Conservation (phyloP, 2,888 invertebrate genomes). For the Andrena fulva region DNA sequence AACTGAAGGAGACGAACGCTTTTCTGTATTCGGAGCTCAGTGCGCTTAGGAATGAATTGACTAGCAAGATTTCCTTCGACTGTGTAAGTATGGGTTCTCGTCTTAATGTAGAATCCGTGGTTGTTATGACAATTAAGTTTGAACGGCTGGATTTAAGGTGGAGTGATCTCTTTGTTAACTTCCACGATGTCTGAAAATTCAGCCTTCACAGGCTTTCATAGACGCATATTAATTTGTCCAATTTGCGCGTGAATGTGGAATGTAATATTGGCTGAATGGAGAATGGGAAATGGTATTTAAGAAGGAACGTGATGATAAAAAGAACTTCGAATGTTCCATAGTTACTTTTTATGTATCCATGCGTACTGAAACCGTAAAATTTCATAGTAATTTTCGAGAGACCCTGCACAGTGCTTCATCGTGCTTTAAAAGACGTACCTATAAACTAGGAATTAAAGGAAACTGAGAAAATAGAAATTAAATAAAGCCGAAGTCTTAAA, state of each 20-base stretch:
- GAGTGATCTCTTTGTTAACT: too few relatives aligned
- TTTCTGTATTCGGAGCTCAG: constrained; percentile 76
- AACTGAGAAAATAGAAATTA: neutral
- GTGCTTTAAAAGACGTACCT: neutral
- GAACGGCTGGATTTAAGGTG: too few relatives aligned
- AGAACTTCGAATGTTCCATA: too few relatives aligned
- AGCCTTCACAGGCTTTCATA: too few relatives aligned
- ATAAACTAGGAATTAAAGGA: neutral
- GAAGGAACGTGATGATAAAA: too few relatives aligned
- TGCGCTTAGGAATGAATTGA: constrained; percentile 75
- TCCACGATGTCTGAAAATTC: too few relatives aligned
- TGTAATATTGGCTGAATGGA: neutral
- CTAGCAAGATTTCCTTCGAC: constrained; percentile 67
- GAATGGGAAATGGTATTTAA: too few relatives aligned
- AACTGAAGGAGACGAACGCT: constrained; percentile 78
- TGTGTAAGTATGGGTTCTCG: constrained; percentile 66
- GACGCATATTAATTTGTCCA: too few relatives aligned
- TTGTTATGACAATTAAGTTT: neutral
- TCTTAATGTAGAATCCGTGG: neutral
- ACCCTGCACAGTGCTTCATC: neutral
- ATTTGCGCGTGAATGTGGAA: neutral
- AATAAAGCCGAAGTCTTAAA: neutral
- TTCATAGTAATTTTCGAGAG: neutral
- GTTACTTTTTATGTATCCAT: too few relatives aligned
- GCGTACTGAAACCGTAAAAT: too few relatives aligned